Percentiles rank a stretch among this genome's conserved stretches.
phyloP scores from a whole-genome alignment of 2,113 vertebrate species.

The Sander lucioperca region DNA sequence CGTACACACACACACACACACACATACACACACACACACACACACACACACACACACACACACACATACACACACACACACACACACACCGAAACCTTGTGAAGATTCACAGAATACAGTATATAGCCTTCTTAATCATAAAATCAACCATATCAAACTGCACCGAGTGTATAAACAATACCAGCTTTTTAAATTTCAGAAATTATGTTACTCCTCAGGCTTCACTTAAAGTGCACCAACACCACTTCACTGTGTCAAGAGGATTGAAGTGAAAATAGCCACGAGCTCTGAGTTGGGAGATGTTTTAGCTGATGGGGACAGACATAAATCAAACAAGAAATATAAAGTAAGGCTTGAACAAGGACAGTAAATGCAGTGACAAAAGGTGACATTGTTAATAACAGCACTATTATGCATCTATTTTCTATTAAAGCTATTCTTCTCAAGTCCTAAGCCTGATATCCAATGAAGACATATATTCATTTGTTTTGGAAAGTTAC shows the following conservation, averaged over 20 bases:
- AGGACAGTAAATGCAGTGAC: constrained; percentile 15
- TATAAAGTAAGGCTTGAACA: neutral
- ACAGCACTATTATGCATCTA: neutral
- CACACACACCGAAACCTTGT: constrained; percentile 5
- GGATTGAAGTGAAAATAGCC: constrained; percentile 43
- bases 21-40: neutral
- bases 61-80: neutral
- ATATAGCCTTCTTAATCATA: constrained; percentile 3
- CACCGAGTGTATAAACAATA: constrained; percentile 18
- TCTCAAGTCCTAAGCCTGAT: neutral
- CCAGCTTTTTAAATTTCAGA: constrained; percentile 26
- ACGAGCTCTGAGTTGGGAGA: neutral
- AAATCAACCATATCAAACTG: constrained; percentile 34
- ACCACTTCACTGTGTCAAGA: constrained; percentile 45
- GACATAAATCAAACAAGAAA: neutral
- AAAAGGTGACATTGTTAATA: constrained; percentile 1
- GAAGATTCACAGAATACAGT: constrained; percentile 14
- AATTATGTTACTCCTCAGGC: constrained; percentile 41
- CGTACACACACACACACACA: constrained; percentile 2
- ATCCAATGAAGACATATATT: neutral
- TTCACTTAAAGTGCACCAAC: constrained; percentile 37
- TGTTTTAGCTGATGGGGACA: neutral
- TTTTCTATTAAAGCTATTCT: neutral
- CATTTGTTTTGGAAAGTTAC: no score
- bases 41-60: neutral